Conservation (phyloP, 2,113 vertebrate genomes). For the Cyanoderma ruficeps region DNA sequence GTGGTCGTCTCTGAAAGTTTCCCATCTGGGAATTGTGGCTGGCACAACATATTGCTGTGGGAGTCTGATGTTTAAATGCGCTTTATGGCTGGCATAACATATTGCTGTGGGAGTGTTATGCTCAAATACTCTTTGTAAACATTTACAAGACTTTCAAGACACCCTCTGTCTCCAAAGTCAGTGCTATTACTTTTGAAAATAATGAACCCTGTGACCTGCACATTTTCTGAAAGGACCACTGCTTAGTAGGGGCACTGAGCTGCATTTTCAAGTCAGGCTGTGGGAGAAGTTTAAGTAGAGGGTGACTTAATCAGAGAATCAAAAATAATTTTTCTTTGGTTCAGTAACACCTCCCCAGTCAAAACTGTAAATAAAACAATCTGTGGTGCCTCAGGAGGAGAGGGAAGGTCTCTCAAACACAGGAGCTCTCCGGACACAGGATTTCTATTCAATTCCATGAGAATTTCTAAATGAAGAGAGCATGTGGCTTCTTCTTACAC, state of each 20-base stretch:
- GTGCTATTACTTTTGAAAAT: not conserved
- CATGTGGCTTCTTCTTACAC: not conserved
- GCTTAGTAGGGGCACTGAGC: not conserved
- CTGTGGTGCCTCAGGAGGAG: not conserved
- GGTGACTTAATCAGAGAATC: not conserved
- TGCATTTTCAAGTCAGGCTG: not conserved
- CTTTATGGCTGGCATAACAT: not conserved
- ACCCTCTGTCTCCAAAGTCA: not conserved
- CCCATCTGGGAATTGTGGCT: not conserved
- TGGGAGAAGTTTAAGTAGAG: not conserved
- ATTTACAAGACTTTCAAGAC: not conserved
- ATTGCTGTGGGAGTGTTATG: not conserved
- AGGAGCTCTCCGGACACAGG: not conserved
- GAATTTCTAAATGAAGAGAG: not conserved
- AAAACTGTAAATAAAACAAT: not conserved
- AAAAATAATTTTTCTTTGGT: not conserved
- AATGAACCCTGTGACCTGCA: not conserved
- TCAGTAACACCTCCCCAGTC: not conserved
- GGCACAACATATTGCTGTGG: not conserved
- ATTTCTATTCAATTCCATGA: not conserved
- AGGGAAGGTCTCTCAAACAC: not conserved
- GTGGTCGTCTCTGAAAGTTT: not conserved
- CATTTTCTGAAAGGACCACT: not conserved
- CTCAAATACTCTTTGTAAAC: conserved; percentile 17
- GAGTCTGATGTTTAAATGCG: not conserved